These are phyloP conservation scores for Tetranychus urticae DNA, from an alignment of 1,140 invertebrate genomes.

Conservation along the genomic window DNA sequence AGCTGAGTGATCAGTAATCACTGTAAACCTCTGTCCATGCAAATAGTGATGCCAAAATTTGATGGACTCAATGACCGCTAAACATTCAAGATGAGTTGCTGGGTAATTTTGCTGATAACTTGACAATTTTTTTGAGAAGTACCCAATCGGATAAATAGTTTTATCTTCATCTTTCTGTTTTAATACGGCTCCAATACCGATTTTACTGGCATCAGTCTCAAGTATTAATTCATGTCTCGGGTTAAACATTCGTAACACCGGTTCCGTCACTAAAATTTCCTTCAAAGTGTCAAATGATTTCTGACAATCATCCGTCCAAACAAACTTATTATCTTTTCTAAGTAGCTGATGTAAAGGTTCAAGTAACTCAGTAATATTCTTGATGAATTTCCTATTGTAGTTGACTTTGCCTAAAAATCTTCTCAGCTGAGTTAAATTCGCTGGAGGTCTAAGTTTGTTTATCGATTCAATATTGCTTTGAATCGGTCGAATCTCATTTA, in stretches of 20 bases:
- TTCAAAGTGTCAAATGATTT: slow-evolving; percentile 20
- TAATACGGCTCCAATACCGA: slow-evolving; percentile 18
- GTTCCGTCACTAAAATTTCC: slow-evolving; percentile 9
- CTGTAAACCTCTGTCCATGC: slow-evolving; percentile 20
- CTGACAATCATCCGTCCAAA: slow-evolving; percentile 17
- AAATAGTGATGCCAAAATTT: slow-evolving; percentile 27
- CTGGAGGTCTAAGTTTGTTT: background rate
- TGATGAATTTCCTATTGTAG: slow-evolving; percentile 18
- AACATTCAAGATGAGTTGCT: slow-evolving; percentile 29
- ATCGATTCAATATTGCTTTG: slow-evolving; percentile 4
- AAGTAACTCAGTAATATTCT: slow-evolving; percentile 14
- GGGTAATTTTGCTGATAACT: slow-evolving; percentile 17
- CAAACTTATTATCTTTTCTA: slow-evolving; percentile 19
- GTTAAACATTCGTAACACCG: slow-evolving; percentile 14
- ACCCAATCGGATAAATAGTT: background rate
- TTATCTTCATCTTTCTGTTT: slow-evolving; percentile 9
- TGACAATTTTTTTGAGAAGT: background rate
- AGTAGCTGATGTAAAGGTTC: slow-evolving; percentile 19
- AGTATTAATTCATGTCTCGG: slow-evolving; percentile 8
- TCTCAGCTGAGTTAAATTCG: background rate
- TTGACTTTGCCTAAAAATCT: slow-evolving; percentile 13
- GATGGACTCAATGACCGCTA: slow-evolving; percentile 24
- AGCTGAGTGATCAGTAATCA: slow-evolving; percentile 25
- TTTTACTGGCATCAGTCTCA: slow-evolving; percentile 17
- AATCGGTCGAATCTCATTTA: slow-evolving; percentile 2